A percentile compares a stretch with the other conserved stretches of the same genome.
phyloP scores from a whole-genome alignment of 2,888 invertebrate species.

The Cabera pusaria region DNA sequence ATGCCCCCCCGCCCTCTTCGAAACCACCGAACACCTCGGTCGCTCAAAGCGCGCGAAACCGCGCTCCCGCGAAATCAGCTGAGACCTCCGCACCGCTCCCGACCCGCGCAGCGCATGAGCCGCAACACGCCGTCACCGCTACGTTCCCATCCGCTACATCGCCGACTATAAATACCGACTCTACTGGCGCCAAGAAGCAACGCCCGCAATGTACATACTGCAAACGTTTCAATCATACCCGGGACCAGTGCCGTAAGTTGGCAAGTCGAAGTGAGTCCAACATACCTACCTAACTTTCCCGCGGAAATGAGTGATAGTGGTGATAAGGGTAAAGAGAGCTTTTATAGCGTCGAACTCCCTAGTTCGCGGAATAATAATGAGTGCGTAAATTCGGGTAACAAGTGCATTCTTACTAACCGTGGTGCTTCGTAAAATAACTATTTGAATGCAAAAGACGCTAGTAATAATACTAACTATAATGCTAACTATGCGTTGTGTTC shows the following conservation, averaged over 20 bases:
- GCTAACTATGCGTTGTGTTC: no score
- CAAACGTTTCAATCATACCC: constrained; percentile 2
- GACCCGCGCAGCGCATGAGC: background rate
- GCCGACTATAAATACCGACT: background rate
- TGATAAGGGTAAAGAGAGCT: constrained; percentile 3
- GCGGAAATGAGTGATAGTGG: constrained; percentile 2
- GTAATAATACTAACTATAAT: no score
- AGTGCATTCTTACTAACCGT: no score
- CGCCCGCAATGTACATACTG: background rate
- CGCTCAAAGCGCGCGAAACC: background rate
- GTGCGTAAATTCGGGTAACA: background rate
- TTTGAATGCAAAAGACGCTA: no score
- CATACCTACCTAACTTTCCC: background rate
- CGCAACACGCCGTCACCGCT: background rate
- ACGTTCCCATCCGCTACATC: background rate
- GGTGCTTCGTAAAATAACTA: no score
- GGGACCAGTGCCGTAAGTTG: constrained; percentile 7
- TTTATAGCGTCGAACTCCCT: constrained; percentile 6
- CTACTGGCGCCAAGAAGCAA: background rate
- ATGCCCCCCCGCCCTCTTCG: background rate
- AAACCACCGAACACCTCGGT: no score
- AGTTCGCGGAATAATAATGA: background rate
- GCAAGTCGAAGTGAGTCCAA: background rate
- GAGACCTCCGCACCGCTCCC: background rate
- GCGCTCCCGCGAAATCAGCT: background rate